These are phyloP conservation scores for Centropyge bicolor DNA, from an alignment of 2,797 vertebrate species.

Conservation along the genomic window DNA sequence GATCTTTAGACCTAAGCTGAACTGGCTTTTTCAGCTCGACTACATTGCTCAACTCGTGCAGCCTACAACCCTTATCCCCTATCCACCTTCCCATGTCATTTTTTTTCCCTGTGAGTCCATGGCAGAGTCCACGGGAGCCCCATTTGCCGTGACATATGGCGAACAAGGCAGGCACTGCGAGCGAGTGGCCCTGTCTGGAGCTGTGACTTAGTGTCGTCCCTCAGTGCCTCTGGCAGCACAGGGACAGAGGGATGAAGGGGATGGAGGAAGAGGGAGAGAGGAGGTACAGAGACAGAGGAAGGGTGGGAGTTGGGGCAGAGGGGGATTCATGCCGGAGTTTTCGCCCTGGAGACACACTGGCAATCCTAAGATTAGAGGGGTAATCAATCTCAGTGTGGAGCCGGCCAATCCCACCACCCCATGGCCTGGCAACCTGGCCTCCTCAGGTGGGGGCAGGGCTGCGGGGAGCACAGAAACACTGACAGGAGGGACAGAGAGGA, in stretches of 20 bases:
- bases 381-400: conserved; percentile 85
- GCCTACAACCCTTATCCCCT: conserved; percentile 56
- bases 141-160: conserved; percentile 81
- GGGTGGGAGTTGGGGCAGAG: conserved; percentile 64
- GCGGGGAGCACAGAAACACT: conserved; percentile 58
- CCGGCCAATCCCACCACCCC: conserved; percentile 75
- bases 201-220: conserved; percentile 86
- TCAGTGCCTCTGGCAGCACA: conserved; percentile 80
- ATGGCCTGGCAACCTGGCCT: conserved; percentile 75
- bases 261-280: conserved; percentile 72
- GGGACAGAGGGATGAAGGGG: conserved; percentile 82
- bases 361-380: conserved; percentile 81
- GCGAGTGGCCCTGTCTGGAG: conserved; percentile 84
- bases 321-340: conserved; percentile 71
- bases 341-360: conserved; percentile 82
- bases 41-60: conserved; percentile 48
- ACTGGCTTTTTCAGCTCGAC: conserved; percentile 30
- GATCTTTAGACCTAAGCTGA: conserved; percentile 46
- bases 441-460: conserved; percentile 73
- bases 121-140: conserved; percentile 81
- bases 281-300: conserved; percentile 65
- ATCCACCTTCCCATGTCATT: conserved; percentile 63
- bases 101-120: conserved; percentile 60
- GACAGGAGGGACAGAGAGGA: conserved; percentile 61
- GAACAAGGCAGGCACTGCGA: conserved; percentile 78